phyloP scores from a whole-genome alignment of 2,888 invertebrate genomes.

The Pyrocoelia pectoralis region DNA sequence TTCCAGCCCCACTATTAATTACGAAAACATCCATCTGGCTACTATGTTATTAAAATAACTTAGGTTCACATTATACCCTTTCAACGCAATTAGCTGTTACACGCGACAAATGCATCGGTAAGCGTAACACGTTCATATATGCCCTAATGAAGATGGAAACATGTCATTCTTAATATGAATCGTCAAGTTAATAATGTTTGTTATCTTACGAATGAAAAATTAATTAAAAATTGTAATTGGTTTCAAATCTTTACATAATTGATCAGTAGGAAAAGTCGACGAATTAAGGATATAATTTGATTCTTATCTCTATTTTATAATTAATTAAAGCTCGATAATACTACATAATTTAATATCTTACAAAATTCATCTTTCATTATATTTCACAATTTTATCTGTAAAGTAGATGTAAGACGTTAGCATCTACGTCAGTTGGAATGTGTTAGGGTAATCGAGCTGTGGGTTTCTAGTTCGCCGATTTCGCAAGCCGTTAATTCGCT shows the following conservation, averaged over 20 bases:
- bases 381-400: slow-evolving; percentile 27
- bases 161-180: too few relatives aligned
- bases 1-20: too few relatives aligned
- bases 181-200: too few relatives aligned
- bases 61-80: too few relatives aligned
- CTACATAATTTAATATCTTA: background rate
- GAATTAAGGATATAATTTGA: background rate
- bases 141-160: background rate
- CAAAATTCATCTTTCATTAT: slow-evolving; percentile 18
- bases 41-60: too few relatives aligned
- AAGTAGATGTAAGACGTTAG: slow-evolving; percentile 25
- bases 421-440: slow-evolving; percentile 28
- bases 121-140: background rate
- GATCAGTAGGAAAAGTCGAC: background rate
- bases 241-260: background rate
- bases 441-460: slow-evolving; percentile 34
- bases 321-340: background rate
- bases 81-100: too few relatives aligned
- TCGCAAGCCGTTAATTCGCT: slow-evolving; percentile 31
- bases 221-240: too few relatives aligned
- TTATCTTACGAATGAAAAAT: too few relatives aligned
- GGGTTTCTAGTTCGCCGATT: slow-evolving; percentile 27
- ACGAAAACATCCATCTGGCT: too few relatives aligned
- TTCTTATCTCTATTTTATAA: slow-evolving; percentile 3
- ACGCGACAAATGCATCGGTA: background rate